phyloP scores from a whole-genome alignment of 2,888 invertebrate species.

The Sylvicola cinctus region DNA sequence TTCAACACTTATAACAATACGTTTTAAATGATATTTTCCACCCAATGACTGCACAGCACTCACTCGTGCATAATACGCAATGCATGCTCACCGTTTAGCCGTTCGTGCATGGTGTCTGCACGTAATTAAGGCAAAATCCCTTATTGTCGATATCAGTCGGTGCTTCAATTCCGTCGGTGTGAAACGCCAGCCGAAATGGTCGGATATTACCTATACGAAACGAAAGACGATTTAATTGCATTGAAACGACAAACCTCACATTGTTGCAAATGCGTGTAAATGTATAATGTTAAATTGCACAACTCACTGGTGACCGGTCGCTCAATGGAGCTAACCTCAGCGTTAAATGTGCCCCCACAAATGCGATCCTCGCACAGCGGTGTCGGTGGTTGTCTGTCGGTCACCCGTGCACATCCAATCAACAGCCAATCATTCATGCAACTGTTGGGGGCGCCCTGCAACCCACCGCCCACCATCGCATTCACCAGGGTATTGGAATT shows the following conservation, averaged over 20 bases:
- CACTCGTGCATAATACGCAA: too few relatives aligned
- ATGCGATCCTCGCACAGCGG: constrained; percentile 57
- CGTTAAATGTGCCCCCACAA: constrained; percentile 62
- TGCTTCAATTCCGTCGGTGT: constrained; percentile 56
- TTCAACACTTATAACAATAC: too few relatives aligned
- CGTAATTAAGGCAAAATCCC: constrained; percentile 65
- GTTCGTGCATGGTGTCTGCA: constrained; percentile 70
- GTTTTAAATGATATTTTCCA: too few relatives aligned
- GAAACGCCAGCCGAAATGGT: constrained; percentile 59
- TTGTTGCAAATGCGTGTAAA: not conserved
- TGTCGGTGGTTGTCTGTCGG: constrained; percentile 27
- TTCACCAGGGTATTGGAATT: constrained; percentile 48
- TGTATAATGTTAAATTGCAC: constrained; percentile 3
- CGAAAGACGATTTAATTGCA: constrained; percentile 5
- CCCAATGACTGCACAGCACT: too few relatives aligned
- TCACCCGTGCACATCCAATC: constrained; percentile 46
- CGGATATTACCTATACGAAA: constrained; percentile 47
- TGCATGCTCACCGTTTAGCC: too few relatives aligned
- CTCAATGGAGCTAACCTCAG: constrained; percentile 45
- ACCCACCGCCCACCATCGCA: constrained; percentile 46
- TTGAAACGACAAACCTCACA: not conserved
- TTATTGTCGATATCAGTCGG: constrained; percentile 54
- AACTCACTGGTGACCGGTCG: constrained; percentile 52
- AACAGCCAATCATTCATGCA: constrained; percentile 64
- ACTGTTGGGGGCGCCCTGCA: constrained; percentile 39